Evolutionary conservation across 1,140 invertebrate genomes (phyloP).

Genomic region (Doryteuthis pealeii): DNA sequence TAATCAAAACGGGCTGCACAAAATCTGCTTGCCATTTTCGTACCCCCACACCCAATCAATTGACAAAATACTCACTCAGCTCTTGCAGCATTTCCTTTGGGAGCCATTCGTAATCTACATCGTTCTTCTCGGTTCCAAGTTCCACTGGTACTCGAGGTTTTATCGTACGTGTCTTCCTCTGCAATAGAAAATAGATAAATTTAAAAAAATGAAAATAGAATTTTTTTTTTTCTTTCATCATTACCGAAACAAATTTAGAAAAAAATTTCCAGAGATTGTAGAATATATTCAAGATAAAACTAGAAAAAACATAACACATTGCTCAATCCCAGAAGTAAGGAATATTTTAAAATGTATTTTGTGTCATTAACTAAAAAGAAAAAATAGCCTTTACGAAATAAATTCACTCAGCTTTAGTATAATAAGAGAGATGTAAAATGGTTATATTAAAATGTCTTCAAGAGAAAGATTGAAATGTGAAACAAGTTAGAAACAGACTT

Average conservation of each 20-base stretch:
- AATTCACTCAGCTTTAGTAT: no score
- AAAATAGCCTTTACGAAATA: no score
- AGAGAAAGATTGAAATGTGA: background rate
- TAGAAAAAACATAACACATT: background rate
- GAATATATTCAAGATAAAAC: background rate
- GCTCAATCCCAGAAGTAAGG: no score
- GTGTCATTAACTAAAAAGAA: no score
- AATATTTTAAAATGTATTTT: no score
- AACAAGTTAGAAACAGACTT: background rate
- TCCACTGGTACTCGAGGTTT: conserved; percentile 68
- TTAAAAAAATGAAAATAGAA: no score
- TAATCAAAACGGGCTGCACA: no score
- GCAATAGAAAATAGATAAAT: conserved; percentile 27
- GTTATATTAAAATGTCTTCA: no score
- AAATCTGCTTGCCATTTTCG: no score
- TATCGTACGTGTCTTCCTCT: conserved; percentile 61
- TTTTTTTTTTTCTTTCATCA: background rate
- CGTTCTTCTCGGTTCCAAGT: conserved; percentile 78
- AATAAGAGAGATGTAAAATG: no score
- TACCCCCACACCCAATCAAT: no score
- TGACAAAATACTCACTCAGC: conserved; percentile 38
- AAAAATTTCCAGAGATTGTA: no score
- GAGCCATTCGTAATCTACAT: conserved; percentile 96
- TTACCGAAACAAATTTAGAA: background rate
- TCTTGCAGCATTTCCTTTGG: conserved; percentile 73